Evolutionary conservation across 2,113 vertebrate species (phyloP).

Genomic region (Eudorcas thomsonii): DNA sequence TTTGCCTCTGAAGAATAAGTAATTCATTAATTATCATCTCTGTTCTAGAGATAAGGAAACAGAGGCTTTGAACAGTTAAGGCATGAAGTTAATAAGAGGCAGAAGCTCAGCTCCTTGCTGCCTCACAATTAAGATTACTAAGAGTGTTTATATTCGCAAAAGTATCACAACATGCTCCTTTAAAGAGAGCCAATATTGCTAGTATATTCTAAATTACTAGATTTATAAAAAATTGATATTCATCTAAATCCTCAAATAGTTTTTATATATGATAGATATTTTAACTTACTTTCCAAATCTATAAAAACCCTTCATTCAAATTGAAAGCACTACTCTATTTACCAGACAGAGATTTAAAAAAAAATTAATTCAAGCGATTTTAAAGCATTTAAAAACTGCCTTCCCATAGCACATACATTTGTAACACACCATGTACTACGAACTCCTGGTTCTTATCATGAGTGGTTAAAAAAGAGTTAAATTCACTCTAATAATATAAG

Average conservation of each 20-base stretch:
- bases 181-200: background rate
- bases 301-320: conserved; percentile 43
- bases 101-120: background rate
- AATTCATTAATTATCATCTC: background rate
- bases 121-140: background rate
- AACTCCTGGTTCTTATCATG: conserved; percentile 5
- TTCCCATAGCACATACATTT: background rate
- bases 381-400: conserved; percentile 55
- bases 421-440: background rate
- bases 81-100: background rate
- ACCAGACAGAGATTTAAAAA: background rate
- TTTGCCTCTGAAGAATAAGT: background rate
- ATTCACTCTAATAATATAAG: conserved; percentile 11
- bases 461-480: background rate
- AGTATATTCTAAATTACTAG: conserved; percentile 14
- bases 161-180: background rate
- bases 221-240: conserved; percentile 19
- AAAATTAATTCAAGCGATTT: conserved; percentile 20
- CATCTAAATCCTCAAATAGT: background rate
- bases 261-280: background rate
- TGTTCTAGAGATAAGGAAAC: background rate
- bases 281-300: background rate
- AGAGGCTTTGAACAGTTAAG: background rate
- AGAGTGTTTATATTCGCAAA: background rate
- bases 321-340: conserved; percentile 49